A percentile compares a stretch with the other conserved stretches of the same genome.
These are phyloP conservation scores for Halocaridina rubra DNA, from an alignment of 2,888 invertebrate species.

Conservation along the genomic window DNA sequence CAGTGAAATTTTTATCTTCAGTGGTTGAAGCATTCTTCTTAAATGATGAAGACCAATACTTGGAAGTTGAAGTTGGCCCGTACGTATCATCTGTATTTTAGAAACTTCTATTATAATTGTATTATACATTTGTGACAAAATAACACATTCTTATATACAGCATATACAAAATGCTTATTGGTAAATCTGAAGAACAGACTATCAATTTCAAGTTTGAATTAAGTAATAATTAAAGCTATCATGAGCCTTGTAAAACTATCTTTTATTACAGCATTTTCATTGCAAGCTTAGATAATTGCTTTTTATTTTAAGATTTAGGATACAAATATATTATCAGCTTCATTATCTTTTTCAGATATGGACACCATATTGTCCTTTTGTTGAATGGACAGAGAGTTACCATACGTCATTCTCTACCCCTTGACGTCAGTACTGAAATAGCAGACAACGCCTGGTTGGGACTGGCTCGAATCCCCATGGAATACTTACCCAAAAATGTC, in stretches of 20 bases:
- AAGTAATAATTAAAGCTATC: too few species aligned
- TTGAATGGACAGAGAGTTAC: conserved; percentile 69
- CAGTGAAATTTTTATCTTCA: too few species aligned
- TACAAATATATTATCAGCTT: background rate
- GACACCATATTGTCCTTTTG: conserved; percentile 69
- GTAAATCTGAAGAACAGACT: background rate
- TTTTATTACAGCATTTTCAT: background rate
- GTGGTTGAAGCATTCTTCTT: conserved; percentile 64
- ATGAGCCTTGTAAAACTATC: background rate
- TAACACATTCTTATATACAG: background rate
- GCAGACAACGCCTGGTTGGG: conserved; percentile 68
- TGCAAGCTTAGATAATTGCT: background rate
- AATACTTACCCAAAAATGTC: conserved; percentile 69
- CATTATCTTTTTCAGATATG: conserved; percentile 67
- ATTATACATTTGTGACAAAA: too few species aligned
- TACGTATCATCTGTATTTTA: conserved; percentile 17
- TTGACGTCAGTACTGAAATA: conserved; percentile 66
- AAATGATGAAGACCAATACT: conserved; percentile 54
- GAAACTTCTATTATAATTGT: background rate
- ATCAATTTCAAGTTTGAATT: background rate
- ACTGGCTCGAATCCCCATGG: conserved; percentile 69
- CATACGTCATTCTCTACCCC: conserved; percentile 68
- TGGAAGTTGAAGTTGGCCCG: conserved; percentile 63
- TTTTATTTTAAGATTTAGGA: background rate
- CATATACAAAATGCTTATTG: background rate